These are phyloP conservation scores for Drosophila azteca DNA, from an alignment of 1,140 invertebrate genomes.

Conservation along the genomic window DNA sequence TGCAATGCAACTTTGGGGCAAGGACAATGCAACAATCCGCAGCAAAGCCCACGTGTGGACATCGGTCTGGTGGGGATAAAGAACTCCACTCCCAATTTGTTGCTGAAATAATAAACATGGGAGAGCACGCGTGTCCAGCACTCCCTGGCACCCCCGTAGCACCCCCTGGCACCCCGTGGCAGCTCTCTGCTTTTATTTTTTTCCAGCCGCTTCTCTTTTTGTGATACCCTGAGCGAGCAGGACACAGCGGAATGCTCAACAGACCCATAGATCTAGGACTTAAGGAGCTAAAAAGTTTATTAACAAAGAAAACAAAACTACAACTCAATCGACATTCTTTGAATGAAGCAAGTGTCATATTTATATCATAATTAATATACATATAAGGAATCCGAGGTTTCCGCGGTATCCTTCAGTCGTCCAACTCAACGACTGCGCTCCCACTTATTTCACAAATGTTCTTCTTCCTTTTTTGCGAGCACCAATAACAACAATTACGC, in stretches of 20 bases:
- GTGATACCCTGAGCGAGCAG: too few species aligned
- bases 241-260: too few species aligned
- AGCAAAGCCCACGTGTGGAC: neutral
- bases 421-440: too few species aligned
- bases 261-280: too few species aligned
- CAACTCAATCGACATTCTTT: too few species aligned
- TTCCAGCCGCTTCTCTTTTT: too few species aligned
- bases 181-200: neutral
- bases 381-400: too few species aligned
- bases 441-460: neutral
- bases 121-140: slow-evolving; percentile 65
- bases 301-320: too few species aligned
- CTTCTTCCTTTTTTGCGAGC: slow-evolving; percentile 5
- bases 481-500: slow-evolving; percentile 20
- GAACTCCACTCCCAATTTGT: slow-evolving; percentile 13
- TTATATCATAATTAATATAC: too few species aligned
- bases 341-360: too few species aligned
- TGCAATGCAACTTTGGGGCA: slow-evolving; percentile 36
- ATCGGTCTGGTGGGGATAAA: neutral
- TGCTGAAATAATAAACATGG: slow-evolving; percentile 70
- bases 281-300: too few species aligned
- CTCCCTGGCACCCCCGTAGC: neutral
- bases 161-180: neutral
- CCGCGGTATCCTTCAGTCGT: too few species aligned
- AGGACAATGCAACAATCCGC: slow-evolving; percentile 38